A percentile compares a stretch with the other conserved stretches of the same genome.
Conservation (phyloP, 2,797 vertebrate genomes). For the Alfaro cultratus region DNA sequence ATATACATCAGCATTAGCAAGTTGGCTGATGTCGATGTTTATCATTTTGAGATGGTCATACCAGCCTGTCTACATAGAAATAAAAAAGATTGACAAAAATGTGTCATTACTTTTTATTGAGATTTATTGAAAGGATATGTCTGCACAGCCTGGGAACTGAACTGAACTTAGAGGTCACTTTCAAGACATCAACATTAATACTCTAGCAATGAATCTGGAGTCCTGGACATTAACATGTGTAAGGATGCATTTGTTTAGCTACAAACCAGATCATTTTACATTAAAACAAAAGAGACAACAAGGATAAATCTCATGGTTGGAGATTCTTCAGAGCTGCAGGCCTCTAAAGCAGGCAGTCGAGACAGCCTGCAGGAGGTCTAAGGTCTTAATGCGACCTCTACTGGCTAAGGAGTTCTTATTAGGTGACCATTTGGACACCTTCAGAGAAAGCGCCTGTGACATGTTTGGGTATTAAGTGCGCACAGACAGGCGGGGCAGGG, state of each 20-base stretch:
- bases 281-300: neutral
- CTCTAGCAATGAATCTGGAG: neutral
- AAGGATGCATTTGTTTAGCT: neutral
- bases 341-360: neutral
- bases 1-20: neutral
- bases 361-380: neutral
- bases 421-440: constrained; percentile 39
- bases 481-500: constrained; percentile 47
- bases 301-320: neutral
- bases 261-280: neutral
- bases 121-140: neutral
- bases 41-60: neutral
- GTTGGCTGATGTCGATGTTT: no score
- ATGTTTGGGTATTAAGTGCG: constrained; percentile 51
- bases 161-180: neutral
- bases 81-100: neutral
- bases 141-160: neutral
- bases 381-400: constrained; percentile 41
- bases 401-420: constrained; percentile 35
- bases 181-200: neutral
- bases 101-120: neutral
- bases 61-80: neutral
- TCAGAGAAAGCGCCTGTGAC: constrained; percentile 36
- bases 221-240: neutral
- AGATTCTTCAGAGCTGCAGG: neutral